Evolutionary conservation across 2,888 invertebrate genomes (phyloP), one percentile per base, ranked within the genome.

Genomic region (Oscheius myriophilus): DNA sequence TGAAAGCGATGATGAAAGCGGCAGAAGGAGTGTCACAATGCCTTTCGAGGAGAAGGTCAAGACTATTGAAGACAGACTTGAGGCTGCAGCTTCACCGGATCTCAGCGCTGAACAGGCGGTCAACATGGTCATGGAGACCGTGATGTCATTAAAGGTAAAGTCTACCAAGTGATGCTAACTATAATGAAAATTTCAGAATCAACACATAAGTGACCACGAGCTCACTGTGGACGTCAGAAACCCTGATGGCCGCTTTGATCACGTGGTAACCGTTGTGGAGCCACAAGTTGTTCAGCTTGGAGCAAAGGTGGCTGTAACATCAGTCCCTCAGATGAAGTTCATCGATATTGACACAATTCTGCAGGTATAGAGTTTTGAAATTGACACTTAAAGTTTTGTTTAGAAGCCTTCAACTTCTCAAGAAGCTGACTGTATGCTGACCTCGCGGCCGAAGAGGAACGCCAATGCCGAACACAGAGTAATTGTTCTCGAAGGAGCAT

Each of bases 291-390:
- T 67, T 6, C 61, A 67, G 53, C 53, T 67, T 23, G 53, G 51
- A 16, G 45, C 42, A 18, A 42, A 49, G 16, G 39, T 62, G 16
- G 39, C 26, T 25, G 53, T 55, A 18, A 18, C 58, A 39, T n/a
- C 62, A 14, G 53, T 55, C 18, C 45, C 62, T n/a, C 62, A 62
- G 39, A 46, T 75, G 57, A 73, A 76, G 57, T 79, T 76, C 57
- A 78, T 81, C 51, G 77, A 79, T 53, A 66, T 81, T n/a, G 80
- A 81, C 33, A 81, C 80, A 18, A 78, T 81, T 21, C 73, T 81
- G 21, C 78, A 61, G 54, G 68, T 59, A n/a, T n/a, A n/a, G 14
- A 18, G 41, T 23, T 2, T 16, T 7, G 12, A 33, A 21, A 41
- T 49, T 18, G n/a, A 18, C 18, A 16, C 11, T 23, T 3, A n/a